Evolutionary conservation across 2,888 invertebrate species (phyloP).

Genomic region (Machimus atricapillus): DNA sequence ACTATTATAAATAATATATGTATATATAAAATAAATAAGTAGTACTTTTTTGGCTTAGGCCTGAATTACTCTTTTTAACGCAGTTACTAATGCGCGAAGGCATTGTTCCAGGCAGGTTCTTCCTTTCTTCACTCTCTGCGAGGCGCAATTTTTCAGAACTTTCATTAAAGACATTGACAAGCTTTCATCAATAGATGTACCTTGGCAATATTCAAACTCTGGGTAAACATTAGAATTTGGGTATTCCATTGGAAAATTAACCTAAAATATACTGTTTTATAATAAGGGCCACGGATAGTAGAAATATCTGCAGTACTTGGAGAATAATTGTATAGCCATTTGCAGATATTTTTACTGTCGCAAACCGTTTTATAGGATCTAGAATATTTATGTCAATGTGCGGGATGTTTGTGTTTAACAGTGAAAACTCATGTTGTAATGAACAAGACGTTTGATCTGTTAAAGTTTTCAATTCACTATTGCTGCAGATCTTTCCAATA

Average conservation of each 20-base stretch:
- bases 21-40: not conserved
- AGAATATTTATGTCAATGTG: constrained; percentile 70
- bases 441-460: constrained; percentile 57
- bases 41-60: not conserved
- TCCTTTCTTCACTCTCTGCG: constrained; percentile 83
- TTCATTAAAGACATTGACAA: constrained; percentile 79
- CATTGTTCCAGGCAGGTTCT: constrained; percentile 89
- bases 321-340: constrained; percentile 64
- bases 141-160: constrained; percentile 80
- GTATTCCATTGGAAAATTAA: constrained; percentile 77
- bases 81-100: constrained; percentile 73
- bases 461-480: constrained; percentile 38
- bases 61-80: constrained; percentile 64
- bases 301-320: constrained; percentile 56
- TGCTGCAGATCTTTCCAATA: not conserved
- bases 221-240: constrained; percentile 73
- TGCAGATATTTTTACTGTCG: constrained; percentile 60
- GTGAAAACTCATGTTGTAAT: constrained; percentile 77
- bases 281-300: not conserved
- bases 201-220: constrained; percentile 72
- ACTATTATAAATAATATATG: constrained; percentile 43
- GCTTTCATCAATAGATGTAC: constrained; percentile 73
- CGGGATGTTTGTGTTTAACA: constrained; percentile 77
- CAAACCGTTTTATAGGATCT: constrained; percentile 65
- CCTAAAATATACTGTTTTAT: constrained; percentile 49